Conservation (phyloP, 2,113 vertebrate species). For the Periophthalmus modestus region DNA sequence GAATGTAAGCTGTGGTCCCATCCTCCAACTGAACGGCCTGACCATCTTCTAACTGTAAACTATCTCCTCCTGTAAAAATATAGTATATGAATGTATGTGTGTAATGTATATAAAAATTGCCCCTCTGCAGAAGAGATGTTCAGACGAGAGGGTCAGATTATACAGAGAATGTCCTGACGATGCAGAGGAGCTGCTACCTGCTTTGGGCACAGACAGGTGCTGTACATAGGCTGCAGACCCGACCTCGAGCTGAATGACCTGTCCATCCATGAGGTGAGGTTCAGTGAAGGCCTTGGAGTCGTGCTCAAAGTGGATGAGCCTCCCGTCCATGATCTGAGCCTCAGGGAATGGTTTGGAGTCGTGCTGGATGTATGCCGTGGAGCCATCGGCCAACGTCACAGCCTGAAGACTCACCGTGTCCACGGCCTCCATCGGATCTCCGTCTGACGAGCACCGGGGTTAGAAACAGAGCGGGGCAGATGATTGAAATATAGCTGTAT, state of each 20-base stretch:
- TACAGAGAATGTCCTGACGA: neutral
- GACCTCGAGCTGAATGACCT: constrained; percentile 97
- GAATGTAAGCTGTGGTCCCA: constrained; percentile 96
- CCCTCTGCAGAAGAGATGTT: too few relatives aligned
- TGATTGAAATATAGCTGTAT: too few relatives aligned
- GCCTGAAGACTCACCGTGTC: constrained; percentile 97
- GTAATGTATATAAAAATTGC: too few relatives aligned
- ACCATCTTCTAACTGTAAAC: constrained; percentile 93
- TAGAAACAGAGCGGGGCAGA: too few relatives aligned
- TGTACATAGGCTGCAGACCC: constrained; percentile 97
- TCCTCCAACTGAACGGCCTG: constrained; percentile 97
- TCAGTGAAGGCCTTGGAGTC: constrained; percentile 90
- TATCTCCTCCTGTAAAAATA: constrained; percentile 80
- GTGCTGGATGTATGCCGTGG: constrained; percentile 97
- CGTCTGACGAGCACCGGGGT: constrained; percentile 76
- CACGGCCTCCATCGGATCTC: constrained; percentile 93
- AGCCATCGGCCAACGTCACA: constrained; percentile 93
- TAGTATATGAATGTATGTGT: too few relatives aligned
- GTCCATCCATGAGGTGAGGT: constrained; percentile 94
- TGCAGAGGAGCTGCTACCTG: constrained; percentile 72
- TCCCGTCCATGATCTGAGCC: constrained; percentile 94
- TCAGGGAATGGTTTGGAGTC: constrained; percentile 90
- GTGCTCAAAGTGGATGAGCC: constrained; percentile 96
- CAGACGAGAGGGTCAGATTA: neutral
- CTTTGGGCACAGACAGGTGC: constrained; percentile 92